Percentiles rank a stretch among this genome's conserved stretches.
These are phyloP conservation scores for Cheiracanthium punctorium DNA, from an alignment of 2,888 invertebrate genomes.

Conservation along the genomic window DNA sequence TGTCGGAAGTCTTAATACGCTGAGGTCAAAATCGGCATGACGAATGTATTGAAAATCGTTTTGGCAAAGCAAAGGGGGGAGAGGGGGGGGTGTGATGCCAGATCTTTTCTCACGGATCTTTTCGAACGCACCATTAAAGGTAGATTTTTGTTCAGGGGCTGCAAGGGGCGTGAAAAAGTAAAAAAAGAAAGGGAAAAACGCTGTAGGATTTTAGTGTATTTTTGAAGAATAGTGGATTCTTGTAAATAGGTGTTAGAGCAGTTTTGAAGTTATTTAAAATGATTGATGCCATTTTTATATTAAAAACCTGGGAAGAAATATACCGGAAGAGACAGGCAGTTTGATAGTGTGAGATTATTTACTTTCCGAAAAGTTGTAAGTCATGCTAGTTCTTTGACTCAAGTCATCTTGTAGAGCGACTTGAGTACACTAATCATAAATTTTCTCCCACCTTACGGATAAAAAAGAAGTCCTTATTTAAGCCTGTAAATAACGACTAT, in stretches of 20 bases:
- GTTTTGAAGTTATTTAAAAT: constrained; percentile 5
- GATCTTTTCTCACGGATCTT: constrained; percentile 65
- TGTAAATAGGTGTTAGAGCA: neutral
- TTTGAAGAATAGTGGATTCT: neutral
- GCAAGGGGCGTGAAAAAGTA: neutral
- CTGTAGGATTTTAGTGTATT: neutral
- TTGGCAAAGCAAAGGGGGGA: too few species aligned
- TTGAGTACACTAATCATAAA: too few species aligned
- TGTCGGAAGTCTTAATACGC: constrained; percentile 36
- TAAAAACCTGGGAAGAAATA: neutral
- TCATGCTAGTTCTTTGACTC: too few species aligned
- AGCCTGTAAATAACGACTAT: too few species aligned
- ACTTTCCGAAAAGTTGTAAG: too few species aligned
- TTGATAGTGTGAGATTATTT: too few species aligned
- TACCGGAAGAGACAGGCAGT: neutral
- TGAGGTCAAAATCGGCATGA: constrained; percentile 24
- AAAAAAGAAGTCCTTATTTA: too few species aligned
- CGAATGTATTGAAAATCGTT: constrained; percentile 55
- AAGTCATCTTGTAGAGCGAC: too few species aligned
- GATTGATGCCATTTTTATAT: neutral
- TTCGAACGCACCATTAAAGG: constrained; percentile 21
- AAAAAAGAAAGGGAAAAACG: too few species aligned
- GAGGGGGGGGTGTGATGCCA: neutral
- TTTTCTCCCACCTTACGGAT: too few species aligned
- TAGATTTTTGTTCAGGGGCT: neutral